Percentiles rank a stretch among this genome's conserved stretches.
Conservation (phyloP, 1,140 invertebrate species). For the Cyclina sinensis region DNA sequence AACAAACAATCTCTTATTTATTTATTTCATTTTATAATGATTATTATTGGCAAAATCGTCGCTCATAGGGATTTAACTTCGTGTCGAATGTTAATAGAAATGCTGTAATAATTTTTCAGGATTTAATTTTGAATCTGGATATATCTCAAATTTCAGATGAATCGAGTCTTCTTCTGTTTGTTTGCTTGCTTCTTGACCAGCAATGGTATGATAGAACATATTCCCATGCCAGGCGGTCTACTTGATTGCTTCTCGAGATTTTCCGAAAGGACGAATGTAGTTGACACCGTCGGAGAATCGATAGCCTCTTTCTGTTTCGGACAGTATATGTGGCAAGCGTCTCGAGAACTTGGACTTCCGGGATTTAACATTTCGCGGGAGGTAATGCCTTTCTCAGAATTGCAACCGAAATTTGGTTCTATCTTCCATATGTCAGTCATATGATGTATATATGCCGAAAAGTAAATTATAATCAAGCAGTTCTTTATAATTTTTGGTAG, state of each 20-base stretch:
- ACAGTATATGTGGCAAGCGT: slow-evolving; percentile 55
- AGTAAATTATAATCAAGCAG: too few relatives aligned
- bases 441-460: background rate
- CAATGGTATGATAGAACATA: slow-evolving; percentile 49
- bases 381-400: slow-evolving; percentile 24
- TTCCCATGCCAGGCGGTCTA: slow-evolving; percentile 42
- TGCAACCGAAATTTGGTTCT: background rate
- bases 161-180: background rate
- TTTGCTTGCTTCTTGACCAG: background rate
- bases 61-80: too few relatives aligned
- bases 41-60: too few relatives aligned
- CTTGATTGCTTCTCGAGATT: slow-evolving; percentile 55
- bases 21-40: too few relatives aligned
- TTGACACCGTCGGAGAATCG: slow-evolving; percentile 61
- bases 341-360: slow-evolving; percentile 33
- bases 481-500: too few relatives aligned
- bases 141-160: slow-evolving; percentile 21
- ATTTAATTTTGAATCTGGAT: too few relatives aligned
- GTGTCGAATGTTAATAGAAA: too few relatives aligned
- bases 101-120: too few relatives aligned
- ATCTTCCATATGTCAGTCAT: background rate
- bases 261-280: slow-evolving; percentile 45
- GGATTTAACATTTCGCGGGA: slow-evolving; percentile 64
- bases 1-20: too few relatives aligned
- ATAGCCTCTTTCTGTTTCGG: slow-evolving; percentile 59